phyloP scores from a whole-genome alignment of 2,113 vertebrate species.

The Xyrauchen texanus region DNA sequence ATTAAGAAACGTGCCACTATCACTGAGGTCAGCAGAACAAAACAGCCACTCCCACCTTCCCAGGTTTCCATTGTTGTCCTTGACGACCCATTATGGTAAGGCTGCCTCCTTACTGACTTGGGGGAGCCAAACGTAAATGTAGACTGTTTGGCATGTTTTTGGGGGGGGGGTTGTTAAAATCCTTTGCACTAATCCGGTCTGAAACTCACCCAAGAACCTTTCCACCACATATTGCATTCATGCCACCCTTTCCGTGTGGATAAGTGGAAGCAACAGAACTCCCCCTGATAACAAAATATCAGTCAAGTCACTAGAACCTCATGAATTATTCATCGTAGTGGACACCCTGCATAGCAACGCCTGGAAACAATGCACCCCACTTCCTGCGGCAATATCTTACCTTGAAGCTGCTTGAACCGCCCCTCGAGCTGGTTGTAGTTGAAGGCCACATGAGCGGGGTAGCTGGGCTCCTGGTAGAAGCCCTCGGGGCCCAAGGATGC shows the following conservation, averaged over 20 bases:
- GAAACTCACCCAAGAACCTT: background rate
- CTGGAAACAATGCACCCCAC: conserved; percentile 28
- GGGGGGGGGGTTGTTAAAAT: background rate
- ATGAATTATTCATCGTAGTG: background rate
- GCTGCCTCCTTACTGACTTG: conserved; percentile 26
- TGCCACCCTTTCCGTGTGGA: background rate
- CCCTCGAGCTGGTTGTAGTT: conserved; percentile 91
- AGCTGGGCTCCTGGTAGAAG: conserved; percentile 72
- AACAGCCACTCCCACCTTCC: conserved; percentile 69
- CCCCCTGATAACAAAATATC: background rate
- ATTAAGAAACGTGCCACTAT: conserved; percentile 16
- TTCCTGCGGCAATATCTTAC: conserved; percentile 69
- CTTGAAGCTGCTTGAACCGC: conserved; percentile 96
- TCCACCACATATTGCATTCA: conserved; percentile 15
- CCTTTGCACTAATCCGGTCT: conserved; percentile 16
- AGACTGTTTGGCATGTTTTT: background rate
- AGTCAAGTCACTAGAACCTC: background rate
- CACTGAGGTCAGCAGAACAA: conserved; percentile 55
- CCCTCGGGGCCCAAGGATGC: conserved; percentile 75
- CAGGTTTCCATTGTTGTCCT: conserved; percentile 65
- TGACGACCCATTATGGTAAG: conserved; percentile 34
- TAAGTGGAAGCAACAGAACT: background rate
- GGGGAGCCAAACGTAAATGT: conserved; percentile 19
- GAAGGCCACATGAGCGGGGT: conserved; percentile 77
- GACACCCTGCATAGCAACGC: conserved; percentile 60